A percentile compares a stretch with the other conserved stretches of the same genome.
Evolutionary conservation across 2,797 vertebrate species (phyloP).

Genomic region (Melanotaenia trifasciata): DNA sequence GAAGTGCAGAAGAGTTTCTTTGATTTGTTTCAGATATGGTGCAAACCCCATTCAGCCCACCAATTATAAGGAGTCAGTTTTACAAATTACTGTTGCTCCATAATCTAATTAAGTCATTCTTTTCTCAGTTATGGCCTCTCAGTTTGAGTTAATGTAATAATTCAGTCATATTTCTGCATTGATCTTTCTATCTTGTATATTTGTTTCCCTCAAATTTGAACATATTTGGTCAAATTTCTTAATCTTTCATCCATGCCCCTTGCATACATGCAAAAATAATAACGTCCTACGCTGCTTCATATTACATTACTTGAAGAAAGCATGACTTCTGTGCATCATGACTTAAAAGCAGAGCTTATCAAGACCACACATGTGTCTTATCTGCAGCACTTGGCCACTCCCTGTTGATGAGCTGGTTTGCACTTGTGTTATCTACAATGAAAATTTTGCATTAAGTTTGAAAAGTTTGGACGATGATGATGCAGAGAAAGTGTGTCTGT

Average conservation of each 20-base stretch:
- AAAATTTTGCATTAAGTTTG: conserved; percentile 1
- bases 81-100: background rate
- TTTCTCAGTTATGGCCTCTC: background rate
- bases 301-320: conserved; percentile 4
- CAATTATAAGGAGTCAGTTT: background rate
- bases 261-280: background rate
- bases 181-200: background rate
- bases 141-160: background rate
- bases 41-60: background rate
- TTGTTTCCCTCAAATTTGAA: background rate
- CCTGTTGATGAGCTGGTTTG: conserved; percentile 32
- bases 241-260: background rate
- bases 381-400: conserved; percentile 53
- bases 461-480: conserved; percentile 2
- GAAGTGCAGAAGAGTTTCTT: background rate
- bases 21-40: background rate
- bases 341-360: conserved; percentile 59
- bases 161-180: too few relatives aligned
- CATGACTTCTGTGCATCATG: conserved; percentile 3
- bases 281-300: background rate
- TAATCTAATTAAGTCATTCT: background rate
- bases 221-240: background rate
- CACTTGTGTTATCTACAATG: conserved; percentile 7
- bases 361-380: conserved; percentile 53
- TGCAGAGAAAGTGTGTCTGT: background rate